Conservation (phyloP, 2,113 vertebrate genomes). For the Neolamprologus tretocephalus region DNA sequence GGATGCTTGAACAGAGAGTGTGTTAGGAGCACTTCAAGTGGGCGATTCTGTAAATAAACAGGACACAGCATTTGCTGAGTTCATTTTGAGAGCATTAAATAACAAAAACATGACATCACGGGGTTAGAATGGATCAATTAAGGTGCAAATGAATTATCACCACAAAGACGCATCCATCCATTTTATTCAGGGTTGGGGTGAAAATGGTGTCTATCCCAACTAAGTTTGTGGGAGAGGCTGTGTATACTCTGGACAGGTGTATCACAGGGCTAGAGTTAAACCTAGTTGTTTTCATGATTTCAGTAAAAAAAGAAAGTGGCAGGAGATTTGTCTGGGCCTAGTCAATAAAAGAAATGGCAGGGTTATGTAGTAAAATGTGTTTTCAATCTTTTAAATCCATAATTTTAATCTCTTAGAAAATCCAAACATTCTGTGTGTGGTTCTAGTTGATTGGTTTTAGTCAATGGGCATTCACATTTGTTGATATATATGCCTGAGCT, state of each 20-base stretch:
- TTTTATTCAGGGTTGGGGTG: background rate
- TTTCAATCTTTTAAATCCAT: background rate
- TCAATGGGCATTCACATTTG: background rate
- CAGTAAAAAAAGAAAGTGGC: background rate
- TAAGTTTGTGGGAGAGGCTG: background rate
- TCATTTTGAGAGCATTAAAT: background rate
- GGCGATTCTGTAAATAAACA: constrained; percentile 4
- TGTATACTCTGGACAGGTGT: background rate
- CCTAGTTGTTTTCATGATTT: background rate
- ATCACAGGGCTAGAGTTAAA: background rate
- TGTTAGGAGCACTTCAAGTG: background rate
- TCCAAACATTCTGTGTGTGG: background rate
- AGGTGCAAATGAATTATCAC: background rate
- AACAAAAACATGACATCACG: background rate
- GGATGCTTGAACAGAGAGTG: background rate
- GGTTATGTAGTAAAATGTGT: background rate
- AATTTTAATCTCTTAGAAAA: background rate
- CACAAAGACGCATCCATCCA: background rate
- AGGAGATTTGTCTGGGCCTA: background rate
- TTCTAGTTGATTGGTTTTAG: background rate
- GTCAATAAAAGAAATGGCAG: background rate
- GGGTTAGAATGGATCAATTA: background rate
- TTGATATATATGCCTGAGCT: background rate
- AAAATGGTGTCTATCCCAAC: background rate
- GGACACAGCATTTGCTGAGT: background rate